Percentiles rank a stretch among this genome's conserved stretches.
phyloP scores from a whole-genome alignment of 2,113 vertebrate genomes.

The Ptilorrhoa leucosticta region DNA sequence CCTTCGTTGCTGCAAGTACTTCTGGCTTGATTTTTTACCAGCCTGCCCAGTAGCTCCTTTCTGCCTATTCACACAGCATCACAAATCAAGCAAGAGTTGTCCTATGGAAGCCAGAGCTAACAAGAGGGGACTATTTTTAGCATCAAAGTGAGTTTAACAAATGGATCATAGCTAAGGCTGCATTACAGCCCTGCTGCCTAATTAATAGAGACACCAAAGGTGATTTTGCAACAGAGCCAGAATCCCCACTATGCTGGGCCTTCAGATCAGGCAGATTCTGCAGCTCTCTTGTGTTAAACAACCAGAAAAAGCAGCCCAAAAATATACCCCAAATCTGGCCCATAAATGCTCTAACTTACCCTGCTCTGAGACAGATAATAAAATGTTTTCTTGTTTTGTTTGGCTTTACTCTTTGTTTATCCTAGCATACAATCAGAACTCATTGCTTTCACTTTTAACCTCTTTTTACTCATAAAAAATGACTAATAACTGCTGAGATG shows the following conservation, averaged over 20 bases:
- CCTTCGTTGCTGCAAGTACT: background rate
- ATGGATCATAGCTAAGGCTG: constrained; percentile 20
- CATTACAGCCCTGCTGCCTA: background rate
- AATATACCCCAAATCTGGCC: background rate
- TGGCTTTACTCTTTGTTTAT: background rate
- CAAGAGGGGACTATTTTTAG: constrained; percentile 42
- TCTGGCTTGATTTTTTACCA: background rate
- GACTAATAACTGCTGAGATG: background rate
- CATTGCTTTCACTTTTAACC: background rate
- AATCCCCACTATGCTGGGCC: background rate
- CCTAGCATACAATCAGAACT: background rate
- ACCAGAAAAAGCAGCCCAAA: background rate
- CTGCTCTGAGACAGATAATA: background rate
- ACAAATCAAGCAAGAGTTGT: background rate
- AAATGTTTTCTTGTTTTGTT: background rate
- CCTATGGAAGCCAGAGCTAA: background rate
- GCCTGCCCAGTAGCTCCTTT: background rate
- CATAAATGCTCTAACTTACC: background rate
- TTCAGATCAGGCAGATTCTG: background rate
- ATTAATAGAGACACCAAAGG: constrained; percentile 32
- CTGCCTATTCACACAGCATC: background rate
- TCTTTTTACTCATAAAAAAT: background rate
- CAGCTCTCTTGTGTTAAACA: background rate
- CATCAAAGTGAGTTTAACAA: constrained; percentile 40
- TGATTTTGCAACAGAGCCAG: constrained; percentile 31